Base-by-base conservation (phyloP, 1,140 invertebrate genomes). In the Drosophila nigrodunni region DNA sequence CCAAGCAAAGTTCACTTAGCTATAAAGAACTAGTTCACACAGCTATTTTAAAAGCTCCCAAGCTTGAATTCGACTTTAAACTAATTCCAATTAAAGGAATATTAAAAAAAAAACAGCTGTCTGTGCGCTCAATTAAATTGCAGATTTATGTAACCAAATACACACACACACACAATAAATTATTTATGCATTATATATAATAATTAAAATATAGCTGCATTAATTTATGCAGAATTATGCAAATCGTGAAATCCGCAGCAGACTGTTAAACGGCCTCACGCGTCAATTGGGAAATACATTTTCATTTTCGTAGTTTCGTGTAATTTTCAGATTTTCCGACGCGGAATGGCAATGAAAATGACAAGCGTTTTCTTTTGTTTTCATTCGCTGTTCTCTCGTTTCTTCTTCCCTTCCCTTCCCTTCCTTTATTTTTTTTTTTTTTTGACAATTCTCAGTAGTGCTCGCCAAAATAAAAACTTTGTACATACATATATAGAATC, bases 231-330 rank as follows among this genome's bases (percentile, higher is more conserved):
- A 74, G 44, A 81, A 61, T 44, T 71, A 85, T 85, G 59, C 59
- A 61, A 61, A 62, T 49, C 25, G 13, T 77, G 68, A 61, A 79
- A 59, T 87, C 65, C 80, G 70, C 69, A 74, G 55, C 70, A 83
- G 83, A 89, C 83, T 83, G 80, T 80, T 89, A 64, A 88, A 87
- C 77, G 74, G 66, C 83, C 80, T 88, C 47, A 83, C 74, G 80
- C 83, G 69, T 83, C 85, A 88, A 83, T 85, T 75, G 72, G 73
- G 50, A 74, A 74, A 70, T 69, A 74, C 15, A 60, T 62, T 52
- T 74, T 74, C 64, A 57, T 57, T 52, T 74, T 74, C 64, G 55
- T 55, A 50, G 37, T 81, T 68, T 50, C 15, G 25, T 30, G 25
- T 30, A 30, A 30, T 30, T 30, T 30, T 30, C 25, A 30, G 57